Evolutionary conservation across 2,888 invertebrate species (phyloP), one percentile per base, ranked within the genome.

Genomic region (Strigamia crassipes): DNA sequence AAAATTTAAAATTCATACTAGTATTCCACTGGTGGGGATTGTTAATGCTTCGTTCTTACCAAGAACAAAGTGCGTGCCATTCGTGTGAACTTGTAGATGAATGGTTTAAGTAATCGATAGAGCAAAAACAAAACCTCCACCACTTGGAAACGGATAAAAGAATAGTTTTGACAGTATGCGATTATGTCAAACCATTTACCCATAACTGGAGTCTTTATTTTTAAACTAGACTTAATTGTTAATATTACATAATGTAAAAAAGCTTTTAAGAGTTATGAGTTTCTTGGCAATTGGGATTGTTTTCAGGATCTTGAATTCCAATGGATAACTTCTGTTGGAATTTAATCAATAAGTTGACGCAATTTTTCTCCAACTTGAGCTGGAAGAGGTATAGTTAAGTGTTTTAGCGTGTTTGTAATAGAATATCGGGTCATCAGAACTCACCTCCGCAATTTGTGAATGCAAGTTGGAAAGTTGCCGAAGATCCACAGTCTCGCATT

Each of bases 371-470:
- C 73, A 73, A 31, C 31, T 73, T 73, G 27, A 73, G 5, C 73
- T 73, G 8, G 31, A 73, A 38, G 38, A 38, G 38, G 31, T 3
- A 34, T n/a, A 78, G 4, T 3, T 4, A 78, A 38, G 38, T 38
- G 38, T 38, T 21, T 42, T 21, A 21, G 34, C 27, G 10, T 78
- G 41, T 18, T 78, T 21, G n/a, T 38, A 78, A 21, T n/a, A 31
- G 38, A 38, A 21, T 78, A 13, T n/a, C 78, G 38, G 21, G 21
- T 23, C 18, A 73, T 73, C 73, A 73, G 31, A 73, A 10, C 8
- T 78, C 38, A 78, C 78, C 78, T 78, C 78, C 41, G 42, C n/a
- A 41, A 78, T 78, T 78, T 78, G 34, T 41, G 18, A 38, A 38
- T 73, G 73, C 31, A 73, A 73, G 73, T 73, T 73, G 73, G 78